Evolutionary conservation across 2,797 vertebrate genomes (phyloP).

Genomic region (Iguana delicatissima): DNA sequence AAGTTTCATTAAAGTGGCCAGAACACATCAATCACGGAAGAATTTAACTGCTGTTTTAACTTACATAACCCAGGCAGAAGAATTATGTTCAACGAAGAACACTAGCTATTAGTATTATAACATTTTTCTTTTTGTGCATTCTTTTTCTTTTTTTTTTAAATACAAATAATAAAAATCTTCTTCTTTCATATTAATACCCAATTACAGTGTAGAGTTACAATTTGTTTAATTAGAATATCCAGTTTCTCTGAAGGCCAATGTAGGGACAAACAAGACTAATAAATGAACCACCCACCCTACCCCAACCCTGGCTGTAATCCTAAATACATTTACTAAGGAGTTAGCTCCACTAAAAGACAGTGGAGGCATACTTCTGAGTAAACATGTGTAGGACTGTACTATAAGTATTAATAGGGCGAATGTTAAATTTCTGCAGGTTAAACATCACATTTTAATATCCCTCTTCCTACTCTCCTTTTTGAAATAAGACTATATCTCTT

Average conservation of each 20-base stretch:
- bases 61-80: background rate
- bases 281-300: background rate
- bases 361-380: background rate
- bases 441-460: background rate
- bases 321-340: conserved; percentile 4
- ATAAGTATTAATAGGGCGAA: background rate
- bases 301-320: background rate
- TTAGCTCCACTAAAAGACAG: background rate
- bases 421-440: background rate
- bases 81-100: conserved; percentile 14
- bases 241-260: background rate
- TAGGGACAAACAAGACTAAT: background rate
- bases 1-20: conserved; percentile 27
- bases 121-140: conserved; percentile 2
- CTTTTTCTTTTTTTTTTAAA: background rate
- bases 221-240: conserved; percentile 3
- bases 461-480: background rate
- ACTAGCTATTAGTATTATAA: background rate
- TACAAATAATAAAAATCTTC: background rate
- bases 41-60: conserved; percentile 5
- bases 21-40: background rate
- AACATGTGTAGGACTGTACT: background rate
- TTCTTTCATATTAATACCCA: conserved; percentile 26
- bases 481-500: conserved; percentile 21
- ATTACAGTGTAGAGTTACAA: background rate